phyloP scores from a whole-genome alignment of 2,888 invertebrate species.

The Xestoiulus laeticollis region DNA sequence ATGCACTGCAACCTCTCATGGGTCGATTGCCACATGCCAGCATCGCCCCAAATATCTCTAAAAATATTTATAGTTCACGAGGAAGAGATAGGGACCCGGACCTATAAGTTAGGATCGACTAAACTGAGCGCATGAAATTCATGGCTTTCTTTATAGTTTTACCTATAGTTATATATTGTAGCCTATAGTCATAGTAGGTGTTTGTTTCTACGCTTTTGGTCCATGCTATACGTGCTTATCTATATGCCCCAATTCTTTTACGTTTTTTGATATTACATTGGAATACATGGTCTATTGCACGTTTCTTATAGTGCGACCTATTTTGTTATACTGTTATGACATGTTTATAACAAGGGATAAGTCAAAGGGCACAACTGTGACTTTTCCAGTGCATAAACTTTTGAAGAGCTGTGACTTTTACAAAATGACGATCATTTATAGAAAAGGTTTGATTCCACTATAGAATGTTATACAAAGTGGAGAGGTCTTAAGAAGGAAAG shows the following conservation, averaged over 20 bases:
- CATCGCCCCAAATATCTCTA: background rate
- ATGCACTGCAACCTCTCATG: background rate
- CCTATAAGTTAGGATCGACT: background rate
- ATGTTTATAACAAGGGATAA: background rate
- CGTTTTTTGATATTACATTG: background rate
- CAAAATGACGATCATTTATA: too few species aligned
- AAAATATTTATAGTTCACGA: slow-evolving; percentile 13
- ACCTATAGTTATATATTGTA: background rate
- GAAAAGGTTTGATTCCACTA: too few species aligned
- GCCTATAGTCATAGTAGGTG: background rate
- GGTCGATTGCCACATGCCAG: background rate
- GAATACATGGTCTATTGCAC: background rate
- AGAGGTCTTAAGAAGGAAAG: too few species aligned
- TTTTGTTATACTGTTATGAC: background rate
- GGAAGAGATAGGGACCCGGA: background rate
- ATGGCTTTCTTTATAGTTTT: background rate
- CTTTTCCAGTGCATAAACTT: too few species aligned
- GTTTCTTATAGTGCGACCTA: background rate
- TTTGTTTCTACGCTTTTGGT: background rate
- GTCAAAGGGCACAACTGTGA: background rate
- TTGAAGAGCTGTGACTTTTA: too few species aligned
- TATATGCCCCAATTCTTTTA: background rate
- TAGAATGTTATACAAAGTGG: too few species aligned
- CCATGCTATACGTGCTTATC: background rate
- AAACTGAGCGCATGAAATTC: background rate